phyloP scores from a whole-genome alignment of 2,797 vertebrate species.

The Typhlichthys subterraneus region DNA sequence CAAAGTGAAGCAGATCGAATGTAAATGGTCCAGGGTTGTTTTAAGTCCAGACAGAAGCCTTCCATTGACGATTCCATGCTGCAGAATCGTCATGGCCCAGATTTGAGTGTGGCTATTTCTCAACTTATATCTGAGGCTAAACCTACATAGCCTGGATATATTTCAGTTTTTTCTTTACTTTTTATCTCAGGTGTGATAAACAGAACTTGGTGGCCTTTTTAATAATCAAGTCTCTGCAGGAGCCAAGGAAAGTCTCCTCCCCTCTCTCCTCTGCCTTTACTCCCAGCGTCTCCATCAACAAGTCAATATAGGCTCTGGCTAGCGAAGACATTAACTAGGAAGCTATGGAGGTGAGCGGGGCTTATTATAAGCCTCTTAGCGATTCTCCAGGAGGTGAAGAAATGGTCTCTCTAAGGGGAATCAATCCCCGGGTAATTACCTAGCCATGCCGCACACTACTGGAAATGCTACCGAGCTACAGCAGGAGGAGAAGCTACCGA shows the following conservation, averaged over 20 bases:
- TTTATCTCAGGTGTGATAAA: conserved; percentile 52
- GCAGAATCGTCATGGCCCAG: conserved; percentile 19
- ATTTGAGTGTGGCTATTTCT: neutral
- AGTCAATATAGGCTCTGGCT: conserved; percentile 70
- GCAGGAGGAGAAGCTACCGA: conserved; percentile 36
- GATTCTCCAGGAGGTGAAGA: conserved; percentile 73
- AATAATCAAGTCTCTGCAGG: conserved; percentile 40
- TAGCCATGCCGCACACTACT: conserved; percentile 54
- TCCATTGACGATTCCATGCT: conserved; percentile 31
- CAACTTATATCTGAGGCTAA: neutral
- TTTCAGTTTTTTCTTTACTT: neutral
- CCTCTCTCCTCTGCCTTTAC: conserved; percentile 36
- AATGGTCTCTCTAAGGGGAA: conserved; percentile 72
- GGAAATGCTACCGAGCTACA: conserved; percentile 42
- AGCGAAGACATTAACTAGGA: conserved; percentile 62
- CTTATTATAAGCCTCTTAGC: conserved; percentile 79
- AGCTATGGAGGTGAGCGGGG: conserved; percentile 72
- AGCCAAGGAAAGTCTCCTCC: conserved; percentile 41
- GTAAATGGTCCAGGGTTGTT: conserved; percentile 50
- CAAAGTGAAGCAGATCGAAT: neutral
- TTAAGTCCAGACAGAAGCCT: conserved; percentile 51
- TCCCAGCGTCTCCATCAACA: conserved; percentile 74
- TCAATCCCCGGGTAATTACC: conserved; percentile 72
- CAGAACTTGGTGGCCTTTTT: conserved; percentile 51
- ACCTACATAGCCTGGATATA: neutral